These are phyloP conservation scores for Formica aserva DNA, from an alignment of 2,888 invertebrate genomes.

Conservation along the genomic window DNA sequence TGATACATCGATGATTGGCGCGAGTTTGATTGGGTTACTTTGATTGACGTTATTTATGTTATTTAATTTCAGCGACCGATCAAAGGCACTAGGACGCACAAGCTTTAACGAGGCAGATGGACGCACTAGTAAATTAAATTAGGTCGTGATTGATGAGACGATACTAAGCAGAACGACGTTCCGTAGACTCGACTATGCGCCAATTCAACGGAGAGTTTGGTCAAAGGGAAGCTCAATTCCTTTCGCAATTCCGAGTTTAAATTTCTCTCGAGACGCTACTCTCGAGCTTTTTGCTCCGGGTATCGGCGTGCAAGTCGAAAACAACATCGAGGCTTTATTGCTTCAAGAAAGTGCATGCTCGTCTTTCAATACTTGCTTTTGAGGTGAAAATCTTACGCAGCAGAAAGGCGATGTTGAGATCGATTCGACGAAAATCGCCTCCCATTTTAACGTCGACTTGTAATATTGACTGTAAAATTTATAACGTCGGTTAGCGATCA, in stretches of 20 bases:
- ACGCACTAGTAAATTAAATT: conserved; percentile 46
- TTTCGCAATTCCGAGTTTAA: conserved; percentile 55
- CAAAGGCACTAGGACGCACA: conserved; percentile 11
- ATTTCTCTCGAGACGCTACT: conserved; percentile 53
- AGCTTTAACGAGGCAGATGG: conserved; percentile 23
- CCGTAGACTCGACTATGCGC: conserved; percentile 21
- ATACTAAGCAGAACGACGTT: conserved; percentile 44
- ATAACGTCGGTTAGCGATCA: conserved; percentile 25
- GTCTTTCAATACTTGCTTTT: conserved; percentile 46
- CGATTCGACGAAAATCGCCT: conserved; percentile 12
- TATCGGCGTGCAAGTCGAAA: conserved; percentile 52
- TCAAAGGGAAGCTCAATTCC: conserved; percentile 53
- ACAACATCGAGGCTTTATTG: conserved; percentile 52
- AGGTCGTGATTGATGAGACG: conserved; percentile 49
- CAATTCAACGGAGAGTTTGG: conserved; percentile 42
- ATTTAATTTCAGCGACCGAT: conserved; percentile 30
- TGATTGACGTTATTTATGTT: conserved; percentile 11
- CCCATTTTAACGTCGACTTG: background rate
- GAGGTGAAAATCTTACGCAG: conserved; percentile 45
- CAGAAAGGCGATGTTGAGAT: conserved; percentile 26
- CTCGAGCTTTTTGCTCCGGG: conserved; percentile 34
- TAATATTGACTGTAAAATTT: conserved; percentile 36
- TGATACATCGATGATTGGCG: background rate
- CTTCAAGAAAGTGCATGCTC: conserved; percentile 47
- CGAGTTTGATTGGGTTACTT: background rate